These are phyloP conservation scores for Myotis myotis DNA, from an alignment of 2,797 vertebrate genomes.

Conservation along the genomic window DNA sequence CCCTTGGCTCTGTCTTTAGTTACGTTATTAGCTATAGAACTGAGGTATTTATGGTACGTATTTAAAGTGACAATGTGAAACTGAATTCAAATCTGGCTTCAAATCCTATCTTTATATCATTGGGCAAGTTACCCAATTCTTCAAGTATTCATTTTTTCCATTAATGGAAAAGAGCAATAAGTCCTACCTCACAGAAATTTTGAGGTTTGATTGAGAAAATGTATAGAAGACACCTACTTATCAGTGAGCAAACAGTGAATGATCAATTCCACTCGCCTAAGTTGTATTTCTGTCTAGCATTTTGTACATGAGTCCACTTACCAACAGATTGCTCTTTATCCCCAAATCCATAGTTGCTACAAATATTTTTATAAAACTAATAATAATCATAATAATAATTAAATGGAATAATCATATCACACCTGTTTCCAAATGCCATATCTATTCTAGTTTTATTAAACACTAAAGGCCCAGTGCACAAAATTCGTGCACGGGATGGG, in stretches of 20 bases:
- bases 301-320: neutral
- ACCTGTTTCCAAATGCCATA: neutral
- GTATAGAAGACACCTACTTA: neutral
- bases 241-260: neutral
- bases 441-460: neutral
- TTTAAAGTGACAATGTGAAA: neutral
- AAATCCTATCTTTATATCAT: neutral
- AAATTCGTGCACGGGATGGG: too few relatives aligned
- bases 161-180: neutral
- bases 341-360: neutral
- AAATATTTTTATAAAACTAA: conserved; percentile 40
- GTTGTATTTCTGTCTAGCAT: neutral
- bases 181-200: neutral
- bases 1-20: neutral
- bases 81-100: neutral
- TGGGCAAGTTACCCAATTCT: neutral
- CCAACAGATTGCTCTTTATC: neutral
- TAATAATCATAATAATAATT: neutral
- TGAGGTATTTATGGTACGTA: neutral
- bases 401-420: neutral
- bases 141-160: neutral
- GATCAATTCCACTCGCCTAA: neutral
- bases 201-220: neutral
- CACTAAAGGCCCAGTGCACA: too few relatives aligned
- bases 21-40: neutral